These are phyloP conservation scores for Phyllopteryx taeniolatus DNA, from an alignment of 2,113 vertebrate species.

Conservation along the genomic window DNA sequence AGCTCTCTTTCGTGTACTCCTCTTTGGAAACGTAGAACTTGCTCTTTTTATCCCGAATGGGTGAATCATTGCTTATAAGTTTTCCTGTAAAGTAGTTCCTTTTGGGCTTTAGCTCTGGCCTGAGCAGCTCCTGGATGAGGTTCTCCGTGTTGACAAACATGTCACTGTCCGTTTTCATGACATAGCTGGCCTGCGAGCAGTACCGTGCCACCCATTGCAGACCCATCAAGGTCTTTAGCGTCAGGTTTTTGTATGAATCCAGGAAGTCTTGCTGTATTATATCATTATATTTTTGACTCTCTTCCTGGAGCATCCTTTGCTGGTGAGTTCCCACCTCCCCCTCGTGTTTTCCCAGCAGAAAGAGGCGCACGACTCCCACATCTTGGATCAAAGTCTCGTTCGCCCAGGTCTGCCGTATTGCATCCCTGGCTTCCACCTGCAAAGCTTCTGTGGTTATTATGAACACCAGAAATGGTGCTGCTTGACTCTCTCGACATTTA, in stretches of 20 bases:
- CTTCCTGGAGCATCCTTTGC: slow-evolving; percentile 80
- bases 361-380: slow-evolving; percentile 79
- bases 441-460: slow-evolving; percentile 88
- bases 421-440: slow-evolving; percentile 85
- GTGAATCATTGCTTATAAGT: slow-evolving; percentile 87
- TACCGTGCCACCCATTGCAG: slow-evolving; percentile 93
- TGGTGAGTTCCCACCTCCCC: slow-evolving; percentile 70
- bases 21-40: slow-evolving; percentile 97
- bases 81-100: slow-evolving; percentile 91
- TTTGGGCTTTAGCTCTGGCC: slow-evolving; percentile 78
- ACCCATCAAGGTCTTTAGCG: slow-evolving; percentile 95
- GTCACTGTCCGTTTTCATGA: slow-evolving; percentile 98
- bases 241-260: slow-evolving; percentile 94
- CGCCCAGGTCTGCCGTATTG: slow-evolving; percentile 95
- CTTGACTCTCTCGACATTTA: slow-evolving; percentile 77
- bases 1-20: slow-evolving; percentile 84
- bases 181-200: slow-evolving; percentile 82
- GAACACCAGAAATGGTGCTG: slow-evolving; percentile 84
- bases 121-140: slow-evolving; percentile 88
- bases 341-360: slow-evolving; percentile 82
- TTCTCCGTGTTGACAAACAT: slow-evolving; percentile 98
- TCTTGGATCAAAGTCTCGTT: slow-evolving; percentile 82
- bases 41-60: slow-evolving; percentile 90
- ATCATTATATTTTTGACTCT: slow-evolving; percentile 84
- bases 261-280: slow-evolving; percentile 94